These are phyloP conservation scores for Sebastes diaconus DNA, from an alignment of 2,797 vertebrate species.

Conservation along the genomic window DNA sequence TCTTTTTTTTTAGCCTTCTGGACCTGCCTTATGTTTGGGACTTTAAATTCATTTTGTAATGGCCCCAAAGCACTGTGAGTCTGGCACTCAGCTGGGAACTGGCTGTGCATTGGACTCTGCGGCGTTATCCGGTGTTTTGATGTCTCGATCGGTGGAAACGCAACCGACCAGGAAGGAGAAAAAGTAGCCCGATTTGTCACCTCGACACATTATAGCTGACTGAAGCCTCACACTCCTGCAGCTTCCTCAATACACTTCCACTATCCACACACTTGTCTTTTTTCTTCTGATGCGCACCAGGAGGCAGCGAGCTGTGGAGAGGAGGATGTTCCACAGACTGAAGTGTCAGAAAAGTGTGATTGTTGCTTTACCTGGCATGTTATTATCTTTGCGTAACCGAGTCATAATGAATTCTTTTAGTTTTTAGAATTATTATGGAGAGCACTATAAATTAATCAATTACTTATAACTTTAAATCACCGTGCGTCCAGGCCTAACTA, in stretches of 20 bases:
- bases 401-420: neutral
- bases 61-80: neutral
- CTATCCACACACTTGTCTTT: neutral
- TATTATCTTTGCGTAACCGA: neutral
- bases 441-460: neutral
- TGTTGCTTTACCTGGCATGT: conserved; percentile 5
- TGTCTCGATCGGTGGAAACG: conserved; percentile 65
- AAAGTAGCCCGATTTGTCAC: conserved; percentile 65
- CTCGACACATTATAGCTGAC: conserved; percentile 51
- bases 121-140: conserved; percentile 65
- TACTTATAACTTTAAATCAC: neutral
- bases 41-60: neutral
- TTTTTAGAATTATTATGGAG: neutral
- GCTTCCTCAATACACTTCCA: conserved; percentile 67
- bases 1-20: neutral
- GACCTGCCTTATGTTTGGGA: neutral
- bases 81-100: conserved; percentile 45
- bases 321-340: conserved; percentile 71
- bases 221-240: conserved; percentile 51
- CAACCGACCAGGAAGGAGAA: conserved; percentile 50
- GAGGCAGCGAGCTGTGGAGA: conserved; percentile 39
- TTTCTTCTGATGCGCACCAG: conserved; percentile 47
- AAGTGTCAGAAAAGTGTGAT: conserved; percentile 7
- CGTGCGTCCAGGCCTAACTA: too few species aligned
- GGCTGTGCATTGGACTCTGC: conserved; percentile 23